Conservation (phyloP, 2,888 invertebrate genomes). For the Bembecia ichneumoniformis region DNA sequence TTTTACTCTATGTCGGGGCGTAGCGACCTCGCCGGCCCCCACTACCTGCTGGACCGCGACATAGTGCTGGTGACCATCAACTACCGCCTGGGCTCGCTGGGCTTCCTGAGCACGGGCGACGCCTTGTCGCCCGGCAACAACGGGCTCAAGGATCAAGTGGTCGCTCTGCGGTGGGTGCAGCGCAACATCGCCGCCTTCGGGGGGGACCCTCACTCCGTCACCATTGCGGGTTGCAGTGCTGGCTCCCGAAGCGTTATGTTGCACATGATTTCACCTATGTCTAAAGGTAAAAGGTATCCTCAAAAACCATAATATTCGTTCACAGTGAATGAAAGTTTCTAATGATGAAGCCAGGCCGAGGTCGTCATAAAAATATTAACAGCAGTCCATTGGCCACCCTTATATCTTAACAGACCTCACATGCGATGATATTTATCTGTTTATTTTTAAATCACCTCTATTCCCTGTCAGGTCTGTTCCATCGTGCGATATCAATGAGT, state of each 20-base stretch:
- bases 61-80: slow-evolving; percentile 77
- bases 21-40: slow-evolving; percentile 70
- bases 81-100: slow-evolving; percentile 73
- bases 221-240: slow-evolving; percentile 75
- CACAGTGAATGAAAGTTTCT: neutral
- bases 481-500: slow-evolving; percentile 79
- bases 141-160: slow-evolving; percentile 80
- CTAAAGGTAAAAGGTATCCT: slow-evolving; percentile 46
- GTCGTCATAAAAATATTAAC: neutral
- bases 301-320: neutral
- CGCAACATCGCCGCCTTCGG: slow-evolving; percentile 78
- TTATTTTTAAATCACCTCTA: neutral
- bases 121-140: slow-evolving; percentile 77
- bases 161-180: slow-evolving; percentile 76
- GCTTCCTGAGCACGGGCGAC: slow-evolving; percentile 77
- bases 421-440: neutral
- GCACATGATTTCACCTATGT: slow-evolving; percentile 77
- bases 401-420: neutral
- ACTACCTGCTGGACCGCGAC: slow-evolving; percentile 76
- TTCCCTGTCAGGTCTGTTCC: slow-evolving; percentile 73
- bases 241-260: slow-evolving; percentile 63
- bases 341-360: neutral
- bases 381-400: neutral
- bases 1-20: slow-evolving; percentile 74
- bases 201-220: slow-evolving; percentile 76